Evolutionary conservation across 1,140 invertebrate genomes (phyloP).

Genomic region (Euwallacea fornicatus): DNA sequence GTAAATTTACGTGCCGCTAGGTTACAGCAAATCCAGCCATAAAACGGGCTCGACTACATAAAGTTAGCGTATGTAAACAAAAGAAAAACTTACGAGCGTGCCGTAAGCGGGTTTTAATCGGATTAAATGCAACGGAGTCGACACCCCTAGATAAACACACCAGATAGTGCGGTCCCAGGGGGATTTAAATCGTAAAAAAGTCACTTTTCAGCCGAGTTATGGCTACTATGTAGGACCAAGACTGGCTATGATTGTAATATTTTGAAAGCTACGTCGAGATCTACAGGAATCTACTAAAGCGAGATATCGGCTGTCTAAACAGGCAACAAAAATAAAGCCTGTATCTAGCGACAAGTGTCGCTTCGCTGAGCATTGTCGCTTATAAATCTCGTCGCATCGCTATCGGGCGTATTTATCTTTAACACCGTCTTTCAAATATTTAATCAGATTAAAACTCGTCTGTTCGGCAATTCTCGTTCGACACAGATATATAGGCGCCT

Average conservation of each 20-base stretch:
- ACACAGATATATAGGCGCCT: neutral
- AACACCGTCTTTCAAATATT: conserved; percentile 14
- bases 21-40: neutral
- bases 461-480: conserved; percentile 6
- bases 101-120: conserved; percentile 7
- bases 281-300: no score
- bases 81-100: conserved; percentile 13
- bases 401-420: conserved; percentile 11
- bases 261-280: no score
- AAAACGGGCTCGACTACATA: conserved; percentile 1
- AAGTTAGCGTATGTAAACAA: conserved; percentile 8
- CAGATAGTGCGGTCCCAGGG: neutral
- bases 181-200: neutral
- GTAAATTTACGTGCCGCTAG: neutral
- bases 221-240: neutral
- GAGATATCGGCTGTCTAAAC: neutral
- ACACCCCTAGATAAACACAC: conserved; percentile 1
- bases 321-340: conserved; percentile 1
- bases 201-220: neutral
- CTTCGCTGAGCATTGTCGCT: conserved; percentile 6
- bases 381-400: conserved; percentile 15
- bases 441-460: conserved; percentile 15
- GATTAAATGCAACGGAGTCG: conserved; percentile 11
- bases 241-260: no score
- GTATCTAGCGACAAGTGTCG: neutral